Evolutionary conservation across 2,797 vertebrate genomes (phyloP), one percentile per base, ranked within the genome.

Genomic region (Zalophus californianus): DNA sequence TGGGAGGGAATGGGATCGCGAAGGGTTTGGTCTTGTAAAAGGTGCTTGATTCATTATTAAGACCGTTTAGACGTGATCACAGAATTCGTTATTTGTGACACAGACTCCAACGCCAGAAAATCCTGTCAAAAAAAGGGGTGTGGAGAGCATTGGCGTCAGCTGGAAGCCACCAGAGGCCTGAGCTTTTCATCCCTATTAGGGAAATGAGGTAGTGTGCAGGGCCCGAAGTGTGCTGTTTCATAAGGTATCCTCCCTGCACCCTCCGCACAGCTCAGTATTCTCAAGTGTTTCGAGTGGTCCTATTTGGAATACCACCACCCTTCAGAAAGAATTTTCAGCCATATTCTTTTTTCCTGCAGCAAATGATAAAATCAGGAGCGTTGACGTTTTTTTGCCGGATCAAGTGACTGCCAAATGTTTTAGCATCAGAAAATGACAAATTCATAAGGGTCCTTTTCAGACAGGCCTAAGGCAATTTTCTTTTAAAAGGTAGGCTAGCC

Each of bases 111-210:
- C 27, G 29, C 72, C 73, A 78, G 93, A 82, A 89, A 86, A 93
- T 73, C n/a, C 90, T 92, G 85, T 86, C 80, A 82, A 73, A 78
- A 92, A 95, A 97, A 77, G 97, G 97, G 97, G 98, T 98, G 98
- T 98, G 98, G 98, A 98, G 95, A 95, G 78, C 82, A 25, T 52
- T 93, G 90, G 98, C 98, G 97, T 98, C 98, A 97, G 98, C 97
- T 84, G 94, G 98, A 95, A 98, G 97, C 98, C 97, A 78, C 98
- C 93, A 52, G 98, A 98, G 98, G 97, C 98, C 96, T 73, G 96
- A 86, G 97, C 83, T 95, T 98, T 98, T 97, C 98, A 97, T 97
- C 97, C 98, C 98, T 98, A 98, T 98, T 98, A 98, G 98, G 98
- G 98, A 98, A 98, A 96, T 98, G 92, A 95, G 97, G 96, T 77